Percentiles rank a stretch among this genome's conserved stretches.
phyloP scores from a whole-genome alignment of 2,797 vertebrate genomes.

The Rhinoraja longicauda region DNA sequence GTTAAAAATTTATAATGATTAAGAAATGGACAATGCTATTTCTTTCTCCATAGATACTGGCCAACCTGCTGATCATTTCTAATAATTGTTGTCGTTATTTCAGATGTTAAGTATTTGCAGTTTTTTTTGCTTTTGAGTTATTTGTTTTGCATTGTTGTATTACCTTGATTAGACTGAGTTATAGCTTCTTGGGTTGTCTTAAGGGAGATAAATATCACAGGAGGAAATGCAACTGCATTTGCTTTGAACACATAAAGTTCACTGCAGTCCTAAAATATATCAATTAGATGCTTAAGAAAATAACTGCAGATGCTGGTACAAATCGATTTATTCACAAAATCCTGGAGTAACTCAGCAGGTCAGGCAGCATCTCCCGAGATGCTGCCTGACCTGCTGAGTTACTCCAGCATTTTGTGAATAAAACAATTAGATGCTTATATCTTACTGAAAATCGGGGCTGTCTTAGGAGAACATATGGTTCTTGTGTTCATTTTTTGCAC shows the following conservation, averaged over 20 bases:
- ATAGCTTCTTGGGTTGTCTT: neutral
- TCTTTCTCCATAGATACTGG: too few species aligned
- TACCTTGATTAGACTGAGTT: neutral
- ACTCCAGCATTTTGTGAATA: too few species aligned
- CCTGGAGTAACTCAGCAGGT: too few species aligned
- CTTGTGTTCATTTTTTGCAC: neutral
- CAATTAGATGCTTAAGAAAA: neutral
- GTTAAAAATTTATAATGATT: neutral
- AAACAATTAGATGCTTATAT: neutral
- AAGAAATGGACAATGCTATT: neutral
- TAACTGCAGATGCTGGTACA: too few species aligned
- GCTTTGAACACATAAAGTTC: neutral
- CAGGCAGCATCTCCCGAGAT: too few species aligned
- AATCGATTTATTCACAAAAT: too few species aligned
- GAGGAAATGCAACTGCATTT: neutral
- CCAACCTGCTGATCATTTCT: too few species aligned
- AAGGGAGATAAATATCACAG: neutral
- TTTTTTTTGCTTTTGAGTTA: too few species aligned
- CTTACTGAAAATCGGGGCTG: neutral
- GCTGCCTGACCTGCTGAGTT: too few species aligned
- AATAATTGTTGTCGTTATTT: too few species aligned
- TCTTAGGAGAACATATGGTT: neutral
- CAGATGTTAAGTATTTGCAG: too few species aligned
- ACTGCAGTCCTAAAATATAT: neutral
- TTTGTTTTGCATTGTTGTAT: neutral